phyloP scores from a whole-genome alignment of 2,797 vertebrate species.

The Coreius guichenoti region DNA sequence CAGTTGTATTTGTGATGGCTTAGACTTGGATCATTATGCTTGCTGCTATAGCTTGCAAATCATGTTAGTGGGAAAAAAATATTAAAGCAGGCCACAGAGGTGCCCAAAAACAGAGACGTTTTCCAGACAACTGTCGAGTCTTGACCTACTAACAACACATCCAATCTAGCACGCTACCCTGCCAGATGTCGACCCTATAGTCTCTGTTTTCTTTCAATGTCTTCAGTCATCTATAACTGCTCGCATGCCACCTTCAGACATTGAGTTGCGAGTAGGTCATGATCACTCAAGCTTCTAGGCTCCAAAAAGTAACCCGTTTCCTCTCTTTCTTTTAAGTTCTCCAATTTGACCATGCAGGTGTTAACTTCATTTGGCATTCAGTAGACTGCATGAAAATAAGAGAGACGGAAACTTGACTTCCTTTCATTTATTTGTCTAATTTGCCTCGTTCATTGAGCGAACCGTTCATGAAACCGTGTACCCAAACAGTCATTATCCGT shows the following conservation, averaged over 20 bases:
- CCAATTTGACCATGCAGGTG: conserved; percentile 65
- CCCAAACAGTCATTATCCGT: conserved; percentile 81
- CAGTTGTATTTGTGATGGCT: conserved; percentile 18
- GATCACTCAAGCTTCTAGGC: conserved; percentile 13
- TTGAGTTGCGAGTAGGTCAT: conserved; percentile 32
- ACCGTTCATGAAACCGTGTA: conserved; percentile 71
- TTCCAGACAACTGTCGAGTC: conserved; percentile 52
- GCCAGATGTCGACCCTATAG: conserved; percentile 61
- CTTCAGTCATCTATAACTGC: conserved; percentile 33
- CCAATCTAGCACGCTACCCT: conserved; percentile 69
- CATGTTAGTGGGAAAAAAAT: conserved; percentile 24
- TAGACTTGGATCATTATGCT: not conserved
- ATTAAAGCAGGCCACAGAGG: conserved; percentile 25
- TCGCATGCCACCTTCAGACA: conserved; percentile 30
- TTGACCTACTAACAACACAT: conserved; percentile 62
- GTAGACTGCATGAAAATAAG: conserved; percentile 70
- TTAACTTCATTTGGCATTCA: conserved; percentile 70
- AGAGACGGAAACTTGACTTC: conserved; percentile 77
- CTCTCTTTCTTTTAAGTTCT: conserved; percentile 51
- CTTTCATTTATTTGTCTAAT: conserved; percentile 72
- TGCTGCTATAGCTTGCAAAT: conserved; percentile 24
- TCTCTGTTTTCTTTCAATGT: conserved; percentile 49
- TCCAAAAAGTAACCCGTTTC: conserved; percentile 34
- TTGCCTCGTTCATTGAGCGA: conserved; percentile 71
- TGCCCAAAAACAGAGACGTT: conserved; percentile 56